Base-by-base conservation (phyloP, 2,888 invertebrate species). In the Metopia argyrocephala region DNA sequence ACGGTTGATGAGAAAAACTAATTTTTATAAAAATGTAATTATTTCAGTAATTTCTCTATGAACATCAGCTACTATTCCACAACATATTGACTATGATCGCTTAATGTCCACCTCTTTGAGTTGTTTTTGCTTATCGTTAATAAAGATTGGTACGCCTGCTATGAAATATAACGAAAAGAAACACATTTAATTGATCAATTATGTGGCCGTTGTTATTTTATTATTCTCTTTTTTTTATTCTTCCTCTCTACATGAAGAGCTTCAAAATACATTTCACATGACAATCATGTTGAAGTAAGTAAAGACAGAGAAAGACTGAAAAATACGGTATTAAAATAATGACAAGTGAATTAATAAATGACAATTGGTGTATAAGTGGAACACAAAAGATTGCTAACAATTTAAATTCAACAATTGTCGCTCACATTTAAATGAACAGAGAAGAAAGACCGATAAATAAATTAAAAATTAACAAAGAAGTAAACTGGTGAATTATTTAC, bases 321-420 rank as follows among this genome's bases (percentile, higher is more conserved):
- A 74, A 65, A n/a, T 57, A 48, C 21, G 59, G 65, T 52, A 76
- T 80, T 76, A 61, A 69, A 76, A 78, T 71, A 76, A 78, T 75
- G 81, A 78, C 78, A 78, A 81, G 78, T 81, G 78, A 78, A 78
- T 81, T 81, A 81, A 81, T 81, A 81, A 75, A 81, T 81, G 81
- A 81, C 78, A 81, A 81, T 81, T 81, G 78, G n/a, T 57, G 31
- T 31, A 28, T 68, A 81, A 81, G 81, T 81, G 81, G 81, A 66
- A 81, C 74, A 81, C 56, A 81, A 81, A 81, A 81, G 78, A 65
- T 66, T 61, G 66, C 66, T 20, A 65, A 65, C 52, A 65, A 65
- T 75, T 75, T 75, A 59, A 74, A 73, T 78, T 78, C 66, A 66
- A 57, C 54, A 78, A 78, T 78, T 78, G 73, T 78, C 73, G 52